Conservation (phyloP, 2,797 vertebrate genomes). For the Liparis tanakae region DNA sequence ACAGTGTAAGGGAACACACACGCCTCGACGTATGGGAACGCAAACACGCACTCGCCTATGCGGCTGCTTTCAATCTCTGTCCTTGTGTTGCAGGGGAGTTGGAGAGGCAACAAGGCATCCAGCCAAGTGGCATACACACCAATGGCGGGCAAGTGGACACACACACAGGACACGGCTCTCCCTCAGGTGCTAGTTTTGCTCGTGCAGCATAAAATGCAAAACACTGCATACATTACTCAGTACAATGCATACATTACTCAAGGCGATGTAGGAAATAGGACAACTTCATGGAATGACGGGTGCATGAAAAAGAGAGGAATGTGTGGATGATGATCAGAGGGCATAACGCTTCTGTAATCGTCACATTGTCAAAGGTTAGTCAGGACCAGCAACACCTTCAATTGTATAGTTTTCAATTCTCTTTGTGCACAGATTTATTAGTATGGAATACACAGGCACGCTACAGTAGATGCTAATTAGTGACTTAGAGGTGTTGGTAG, state of each 20-base stretch:
- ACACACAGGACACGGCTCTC: conserved; percentile 86
- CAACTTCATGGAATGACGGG: not conserved
- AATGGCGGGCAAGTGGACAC: conserved; percentile 90
- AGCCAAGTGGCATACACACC: conserved; percentile 87
- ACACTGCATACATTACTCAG: conserved; percentile 38
- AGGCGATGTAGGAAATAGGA: conserved; percentile 38
- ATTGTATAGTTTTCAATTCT: not conserved
- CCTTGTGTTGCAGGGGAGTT: conserved; percentile 89
- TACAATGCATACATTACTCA: conserved; percentile 30
- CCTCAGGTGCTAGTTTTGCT: conserved; percentile 78
- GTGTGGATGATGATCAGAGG: conserved; percentile 5
- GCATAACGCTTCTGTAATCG: not conserved
- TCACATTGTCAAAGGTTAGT: not conserved
- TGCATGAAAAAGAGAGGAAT: conserved; percentile 9
- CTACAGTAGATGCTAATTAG: not conserved
- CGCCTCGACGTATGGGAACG: not conserved
- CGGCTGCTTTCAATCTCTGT: conserved; percentile 7
- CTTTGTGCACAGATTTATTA: not conserved
- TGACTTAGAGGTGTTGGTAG: not conserved
- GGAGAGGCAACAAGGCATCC: conserved; percentile 93
- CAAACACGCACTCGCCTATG: not conserved
- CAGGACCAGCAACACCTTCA: not conserved
- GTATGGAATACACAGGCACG: not conserved
- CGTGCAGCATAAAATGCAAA: conserved; percentile 39
- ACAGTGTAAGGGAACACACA: conserved; percentile 90